Conservation (phyloP, 2,888 invertebrate genomes). For the Eumerus sabulonum region DNA sequence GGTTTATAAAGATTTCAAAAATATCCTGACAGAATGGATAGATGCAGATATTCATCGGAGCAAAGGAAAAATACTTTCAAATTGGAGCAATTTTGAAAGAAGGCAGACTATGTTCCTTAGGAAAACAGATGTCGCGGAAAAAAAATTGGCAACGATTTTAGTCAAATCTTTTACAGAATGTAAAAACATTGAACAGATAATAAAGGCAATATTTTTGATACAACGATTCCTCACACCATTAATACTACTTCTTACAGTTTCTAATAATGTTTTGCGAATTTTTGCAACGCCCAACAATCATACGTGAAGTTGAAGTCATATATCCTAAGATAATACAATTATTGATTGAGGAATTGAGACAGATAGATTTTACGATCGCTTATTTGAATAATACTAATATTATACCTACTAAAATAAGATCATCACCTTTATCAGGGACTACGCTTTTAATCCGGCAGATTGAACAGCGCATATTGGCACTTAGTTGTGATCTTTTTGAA, state of each 20-base stretch:
- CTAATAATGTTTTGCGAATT: conserved; percentile 80
- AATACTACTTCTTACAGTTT: conserved; percentile 66
- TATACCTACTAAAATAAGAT: conserved; percentile 62
- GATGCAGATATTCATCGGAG: conserved; percentile 74
- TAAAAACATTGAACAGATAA: conserved; percentile 80
- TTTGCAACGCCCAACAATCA: conserved; percentile 80
- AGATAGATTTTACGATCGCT: conserved; percentile 67
- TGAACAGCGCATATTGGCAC: conserved; percentile 18
- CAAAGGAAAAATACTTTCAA: conserved; percentile 16
- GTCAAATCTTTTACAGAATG: conserved; percentile 82
- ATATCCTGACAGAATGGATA: conserved; percentile 75
- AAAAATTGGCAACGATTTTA: conserved; percentile 81
- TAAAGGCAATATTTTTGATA: conserved; percentile 79
- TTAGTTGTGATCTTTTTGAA: conserved; percentile 66
- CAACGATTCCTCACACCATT: neutral
- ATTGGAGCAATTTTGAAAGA: conserved; percentile 80
- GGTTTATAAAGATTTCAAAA: conserved; percentile 76
- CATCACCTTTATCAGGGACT: conserved; percentile 83
- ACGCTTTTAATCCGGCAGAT: conserved; percentile 86
- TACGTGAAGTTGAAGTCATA: conserved; percentile 80
- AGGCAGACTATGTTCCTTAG: conserved; percentile 79
- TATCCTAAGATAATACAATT: conserved; percentile 80
- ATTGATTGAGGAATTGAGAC: conserved; percentile 76
- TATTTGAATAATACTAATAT: conserved; percentile 53
- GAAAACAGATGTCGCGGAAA: conserved; percentile 79